phyloP scores from a whole-genome alignment of 2,888 invertebrate species.

The Scaptomyza flava region DNA sequence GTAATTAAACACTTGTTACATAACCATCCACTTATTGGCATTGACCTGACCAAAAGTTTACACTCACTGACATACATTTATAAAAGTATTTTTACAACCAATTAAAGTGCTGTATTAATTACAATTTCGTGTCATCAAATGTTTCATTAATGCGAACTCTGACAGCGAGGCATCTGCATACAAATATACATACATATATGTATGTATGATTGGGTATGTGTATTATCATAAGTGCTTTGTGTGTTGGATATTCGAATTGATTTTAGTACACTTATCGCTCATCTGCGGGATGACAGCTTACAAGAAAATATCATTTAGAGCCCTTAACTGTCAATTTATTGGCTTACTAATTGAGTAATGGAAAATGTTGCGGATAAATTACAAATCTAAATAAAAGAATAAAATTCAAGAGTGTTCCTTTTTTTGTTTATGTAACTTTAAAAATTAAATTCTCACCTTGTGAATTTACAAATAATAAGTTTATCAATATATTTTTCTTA shows the following conservation, averaged over 20 bases:
- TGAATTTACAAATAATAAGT: too few relatives aligned
- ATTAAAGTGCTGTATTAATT: slow-evolving; percentile 33
- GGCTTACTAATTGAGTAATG: slow-evolving; percentile 40
- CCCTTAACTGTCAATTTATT: slow-evolving; percentile 25
- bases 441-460: too few relatives aligned
- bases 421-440: too few relatives aligned
- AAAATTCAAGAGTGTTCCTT: too few relatives aligned
- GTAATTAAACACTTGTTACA: slow-evolving; percentile 57
- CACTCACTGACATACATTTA: background rate
- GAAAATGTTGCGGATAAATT: slow-evolving; percentile 5
- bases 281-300: slow-evolving; percentile 50
- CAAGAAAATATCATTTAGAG: slow-evolving; percentile 65
- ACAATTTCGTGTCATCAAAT: slow-evolving; percentile 34
- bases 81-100: background rate
- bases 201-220: slow-evolving; percentile 8
- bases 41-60: slow-evolving; percentile 12
- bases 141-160: slow-evolving; percentile 27
- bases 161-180: slow-evolving; percentile 19
- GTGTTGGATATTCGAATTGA: slow-evolving; percentile 23
- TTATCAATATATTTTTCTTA: too few relatives aligned
- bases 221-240: slow-evolving; percentile 24
- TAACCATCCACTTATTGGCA: slow-evolving; percentile 4
- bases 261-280: slow-evolving; percentile 25
- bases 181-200: too few relatives aligned
- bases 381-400: background rate